Evolutionary conservation across 2,113 vertebrate species (phyloP).

Genomic region (Formicarius rufipectus): DNA sequence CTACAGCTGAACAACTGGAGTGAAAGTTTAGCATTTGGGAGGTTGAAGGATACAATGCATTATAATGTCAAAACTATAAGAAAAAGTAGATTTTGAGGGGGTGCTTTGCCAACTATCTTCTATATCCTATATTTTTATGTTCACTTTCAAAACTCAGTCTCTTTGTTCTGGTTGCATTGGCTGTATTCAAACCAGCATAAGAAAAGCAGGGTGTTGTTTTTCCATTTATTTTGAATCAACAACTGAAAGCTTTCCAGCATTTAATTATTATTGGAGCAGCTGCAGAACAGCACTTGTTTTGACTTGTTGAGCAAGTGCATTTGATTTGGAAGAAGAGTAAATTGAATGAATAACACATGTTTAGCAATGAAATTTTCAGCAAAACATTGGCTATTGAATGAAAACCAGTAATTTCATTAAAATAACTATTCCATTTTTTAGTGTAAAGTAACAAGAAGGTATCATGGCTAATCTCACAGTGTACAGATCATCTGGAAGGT

Average conservation of each 20-base stretch:
- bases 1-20: background rate
- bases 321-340: slow-evolving; percentile 35
- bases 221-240: background rate
- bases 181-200: background rate
- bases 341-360: slow-evolving; percentile 31
- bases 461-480: background rate
- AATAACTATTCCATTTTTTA: background rate
- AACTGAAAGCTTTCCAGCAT: slow-evolving; percentile 10
- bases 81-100: background rate
- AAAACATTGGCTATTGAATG: background rate
- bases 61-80: background rate
- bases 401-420: background rate
- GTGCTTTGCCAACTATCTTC: background rate
- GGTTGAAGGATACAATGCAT: background rate
- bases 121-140: background rate
- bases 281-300: slow-evolving; percentile 38
- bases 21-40: background rate
- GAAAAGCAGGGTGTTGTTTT: background rate
- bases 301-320: slow-evolving; percentile 19
- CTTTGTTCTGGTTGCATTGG: background rate
- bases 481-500: background rate
- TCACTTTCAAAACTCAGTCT: background rate
- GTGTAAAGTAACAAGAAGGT: background rate
- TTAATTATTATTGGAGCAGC: slow-evolving; percentile 31
- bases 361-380: background rate